Evolutionary conservation across 2,113 vertebrate genomes (phyloP).

Genomic region (Lophochroa leadbeateri): DNA sequence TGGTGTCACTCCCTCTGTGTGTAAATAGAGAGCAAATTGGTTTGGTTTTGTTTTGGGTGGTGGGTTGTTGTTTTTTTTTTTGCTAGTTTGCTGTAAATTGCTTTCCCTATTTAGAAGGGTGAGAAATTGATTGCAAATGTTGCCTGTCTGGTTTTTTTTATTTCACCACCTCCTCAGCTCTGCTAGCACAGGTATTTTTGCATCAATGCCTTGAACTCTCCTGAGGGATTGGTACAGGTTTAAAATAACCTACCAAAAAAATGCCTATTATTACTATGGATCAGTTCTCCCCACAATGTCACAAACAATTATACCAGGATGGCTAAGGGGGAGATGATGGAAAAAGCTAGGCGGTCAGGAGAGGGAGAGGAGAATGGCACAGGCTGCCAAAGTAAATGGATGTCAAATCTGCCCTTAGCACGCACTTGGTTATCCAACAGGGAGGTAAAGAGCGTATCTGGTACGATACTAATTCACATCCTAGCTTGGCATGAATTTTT

Average conservation of each 20-base stretch:
- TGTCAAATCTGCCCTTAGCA: neutral
- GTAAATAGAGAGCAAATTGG: neutral
- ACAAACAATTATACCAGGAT: neutral
- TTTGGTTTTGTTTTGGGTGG: rapidly evolving
- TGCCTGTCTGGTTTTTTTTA: neutral
- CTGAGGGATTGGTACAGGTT: neutral
- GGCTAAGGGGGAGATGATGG: neutral
- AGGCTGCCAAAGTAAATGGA: neutral
- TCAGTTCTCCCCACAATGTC: neutral
- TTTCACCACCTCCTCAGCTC: neutral
- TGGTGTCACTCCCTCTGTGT: neutral
- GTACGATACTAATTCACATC: neutral
- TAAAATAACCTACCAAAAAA: neutral
- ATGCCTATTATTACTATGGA: neutral
- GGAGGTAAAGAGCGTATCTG: neutral
- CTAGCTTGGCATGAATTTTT: neutral
- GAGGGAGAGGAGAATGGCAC: neutral
- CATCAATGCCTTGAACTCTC: neutral
- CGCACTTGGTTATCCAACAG: rapidly evolving
- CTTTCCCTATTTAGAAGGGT: neutral
- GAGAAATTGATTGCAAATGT: neutral
- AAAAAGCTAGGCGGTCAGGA: neutral
- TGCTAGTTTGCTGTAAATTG: neutral
- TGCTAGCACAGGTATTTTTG: neutral
- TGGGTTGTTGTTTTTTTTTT: neutral